Evolutionary conservation across 2,113 vertebrate species (phyloP).

Genomic region (Platichthys flesus): DNA sequence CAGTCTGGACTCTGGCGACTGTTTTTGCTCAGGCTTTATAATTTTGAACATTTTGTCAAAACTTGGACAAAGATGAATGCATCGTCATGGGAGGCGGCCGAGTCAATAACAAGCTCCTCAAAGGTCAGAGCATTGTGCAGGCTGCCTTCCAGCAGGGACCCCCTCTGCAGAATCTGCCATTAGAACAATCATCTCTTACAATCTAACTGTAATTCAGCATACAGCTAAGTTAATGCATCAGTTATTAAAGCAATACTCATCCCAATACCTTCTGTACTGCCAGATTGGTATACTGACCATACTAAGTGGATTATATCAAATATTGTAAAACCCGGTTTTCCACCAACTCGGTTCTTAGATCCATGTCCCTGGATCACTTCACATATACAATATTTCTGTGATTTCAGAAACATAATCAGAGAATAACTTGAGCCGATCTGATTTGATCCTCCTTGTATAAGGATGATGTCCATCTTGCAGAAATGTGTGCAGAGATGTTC

Average conservation of each 20-base stretch:
- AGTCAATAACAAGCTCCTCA: slow-evolving; percentile 22
- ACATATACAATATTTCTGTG: too few species aligned
- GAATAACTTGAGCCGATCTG: too few species aligned
- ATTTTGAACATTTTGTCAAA: slow-evolving; percentile 34
- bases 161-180: slow-evolving; percentile 14
- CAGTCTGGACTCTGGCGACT: neutral
- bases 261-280: neutral
- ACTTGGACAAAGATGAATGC: slow-evolving; percentile 33
- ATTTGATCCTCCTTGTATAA: too few species aligned
- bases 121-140: slow-evolving; percentile 49
- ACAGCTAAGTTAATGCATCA: neutral
- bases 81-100: slow-evolving; percentile 5
- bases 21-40: neutral
- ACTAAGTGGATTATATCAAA: neutral
- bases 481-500: too few species aligned
- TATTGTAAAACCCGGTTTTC: too few species aligned
- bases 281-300: neutral
- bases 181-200: neutral
- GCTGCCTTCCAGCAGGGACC: slow-evolving; percentile 23
- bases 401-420: too few species aligned
- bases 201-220: slow-evolving; percentile 8
- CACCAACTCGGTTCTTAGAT: too few species aligned
- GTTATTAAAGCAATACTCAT: neutral
- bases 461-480: too few species aligned
- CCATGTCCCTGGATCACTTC: too few species aligned